Evolutionary conservation across 2,797 vertebrate species (phyloP), one percentile per base, ranked within the genome.

Genomic region (Heteromormyrus szaboi): DNA sequence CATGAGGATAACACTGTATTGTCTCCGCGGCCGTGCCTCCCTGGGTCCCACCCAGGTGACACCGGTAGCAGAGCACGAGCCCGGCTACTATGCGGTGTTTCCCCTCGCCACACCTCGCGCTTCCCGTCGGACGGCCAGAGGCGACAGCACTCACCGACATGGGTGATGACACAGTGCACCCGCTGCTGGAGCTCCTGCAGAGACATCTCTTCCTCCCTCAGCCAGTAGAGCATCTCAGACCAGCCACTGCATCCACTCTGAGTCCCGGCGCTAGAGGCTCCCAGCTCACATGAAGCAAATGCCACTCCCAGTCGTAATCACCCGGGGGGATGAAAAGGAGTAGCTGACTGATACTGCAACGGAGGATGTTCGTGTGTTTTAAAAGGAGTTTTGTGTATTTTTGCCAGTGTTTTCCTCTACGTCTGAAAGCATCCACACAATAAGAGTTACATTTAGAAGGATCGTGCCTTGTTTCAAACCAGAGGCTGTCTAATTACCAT

Each of bases 121-220:
- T 8, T n/a, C 11, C 68, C 8, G 19, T 68, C 88, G 53, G 19
- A 12, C 85, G 22, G 17, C 0, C 50, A 54, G n/a, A 56, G 86
- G n/a, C 53, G 1, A 84, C 41, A 12, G 0, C 88, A 95, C 97
- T 98, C 96, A 99, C 98, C 98, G 88, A 99, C 96, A 96, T 98
- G 97, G 92, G 97, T 97, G 96, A 97, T 97, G 94, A 98, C 97
- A 65, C 97, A 97, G 92, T 97, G 95, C 93, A 98, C 96, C 92
- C 97, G 95, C 93, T 97, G 96, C 91, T 95, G 97, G 92, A 99
- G 96, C 94, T 98, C 98, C 95, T 97, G 96, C 89, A 96, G 96
- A 93, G 97, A 98, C 97, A 99, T 99, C 93, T 98, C 97, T 93
- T 98, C 97, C 93, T 98, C 97, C 95, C 95, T 95, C 89, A 98